Percentiles rank a stretch among this genome's conserved stretches.
These are phyloP conservation scores for Leptinotarsa lineolata DNA, from an alignment of 1,140 invertebrate species.

Conservation along the genomic window DNA sequence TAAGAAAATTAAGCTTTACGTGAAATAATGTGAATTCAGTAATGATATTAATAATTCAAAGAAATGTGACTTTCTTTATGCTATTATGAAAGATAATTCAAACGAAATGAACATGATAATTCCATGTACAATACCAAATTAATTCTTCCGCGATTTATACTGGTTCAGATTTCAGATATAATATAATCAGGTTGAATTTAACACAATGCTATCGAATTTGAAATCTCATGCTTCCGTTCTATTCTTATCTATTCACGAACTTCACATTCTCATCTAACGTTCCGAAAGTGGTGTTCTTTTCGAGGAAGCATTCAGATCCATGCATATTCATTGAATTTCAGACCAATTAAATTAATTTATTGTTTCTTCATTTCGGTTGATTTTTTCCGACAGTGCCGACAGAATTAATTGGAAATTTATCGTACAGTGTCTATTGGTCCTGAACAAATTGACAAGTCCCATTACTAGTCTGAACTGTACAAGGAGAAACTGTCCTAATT, in stretches of 20 bases:
- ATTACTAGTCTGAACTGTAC: too few species aligned
- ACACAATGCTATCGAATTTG: constrained; percentile 32
- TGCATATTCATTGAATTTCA: constrained; percentile 35
- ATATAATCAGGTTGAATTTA: constrained; percentile 25
- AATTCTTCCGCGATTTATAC: constrained; percentile 18
- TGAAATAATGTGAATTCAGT: too few species aligned
- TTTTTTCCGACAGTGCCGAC: not conserved
- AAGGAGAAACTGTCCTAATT: too few species aligned
- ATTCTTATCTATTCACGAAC: constrained; percentile 29
- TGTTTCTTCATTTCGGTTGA: constrained; percentile 8
- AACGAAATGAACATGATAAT: not conserved
- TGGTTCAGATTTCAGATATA: constrained; percentile 24
- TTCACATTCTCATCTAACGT: constrained; percentile 24
- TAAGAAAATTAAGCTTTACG: too few species aligned
- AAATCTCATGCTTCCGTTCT: constrained; percentile 34
- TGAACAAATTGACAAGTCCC: not conserved
- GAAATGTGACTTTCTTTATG: too few species aligned
- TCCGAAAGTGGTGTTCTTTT: constrained; percentile 25
- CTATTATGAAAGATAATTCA: not conserved
- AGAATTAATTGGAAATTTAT: not conserved
- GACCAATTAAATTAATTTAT: constrained; percentile 35
- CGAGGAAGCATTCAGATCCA: constrained; percentile 32
- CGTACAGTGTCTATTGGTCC: not conserved
- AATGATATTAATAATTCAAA: too few species aligned
- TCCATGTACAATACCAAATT: constrained; percentile 11